Conservation (phyloP, 2,113 vertebrate genomes). For the Cololabis saira region DNA sequence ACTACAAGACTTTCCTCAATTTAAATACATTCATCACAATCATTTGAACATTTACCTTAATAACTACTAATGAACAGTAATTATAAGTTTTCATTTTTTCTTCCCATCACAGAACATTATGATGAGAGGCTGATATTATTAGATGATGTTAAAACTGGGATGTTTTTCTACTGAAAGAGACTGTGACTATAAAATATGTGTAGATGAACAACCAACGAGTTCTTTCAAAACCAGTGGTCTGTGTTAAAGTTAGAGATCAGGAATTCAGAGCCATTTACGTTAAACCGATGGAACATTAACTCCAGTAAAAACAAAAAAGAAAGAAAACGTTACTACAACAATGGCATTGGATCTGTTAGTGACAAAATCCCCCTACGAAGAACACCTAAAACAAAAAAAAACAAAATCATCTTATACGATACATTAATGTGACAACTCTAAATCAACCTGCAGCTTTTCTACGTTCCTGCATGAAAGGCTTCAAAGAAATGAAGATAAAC, state of each 20-base stretch:
- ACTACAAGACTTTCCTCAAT: too few relatives aligned
- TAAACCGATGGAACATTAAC: slow-evolving; percentile 18
- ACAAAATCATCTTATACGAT: not conserved
- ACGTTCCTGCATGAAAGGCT: slow-evolving; percentile 14
- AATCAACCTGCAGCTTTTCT: not conserved
- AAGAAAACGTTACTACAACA: not conserved
- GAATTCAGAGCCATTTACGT: slow-evolving; percentile 21
- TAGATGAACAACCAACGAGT: not conserved
- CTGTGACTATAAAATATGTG: too few relatives aligned
- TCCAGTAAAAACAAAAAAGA: not conserved
- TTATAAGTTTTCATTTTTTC: too few relatives aligned
- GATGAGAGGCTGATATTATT: too few relatives aligned
- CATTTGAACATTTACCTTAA: too few relatives aligned
- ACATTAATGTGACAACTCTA: not conserved
- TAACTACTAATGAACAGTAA: too few relatives aligned
- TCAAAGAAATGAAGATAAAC: slow-evolving; percentile 20
- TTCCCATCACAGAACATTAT: too few relatives aligned
- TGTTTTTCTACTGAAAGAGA: too few relatives aligned
- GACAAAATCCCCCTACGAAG: not conserved
- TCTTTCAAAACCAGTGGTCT: not conserved
- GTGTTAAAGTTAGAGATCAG: slow-evolving; percentile 13
- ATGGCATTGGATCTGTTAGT: not conserved
- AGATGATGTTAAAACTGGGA: too few relatives aligned
- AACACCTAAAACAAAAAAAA: not conserved
- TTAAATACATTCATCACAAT: too few relatives aligned